A percentile compares a stretch with the other conserved stretches of the same genome.
These are phyloP conservation scores for Prorops nasuta DNA, from an alignment of 1,140 invertebrate species.

Conservation along the genomic window DNA sequence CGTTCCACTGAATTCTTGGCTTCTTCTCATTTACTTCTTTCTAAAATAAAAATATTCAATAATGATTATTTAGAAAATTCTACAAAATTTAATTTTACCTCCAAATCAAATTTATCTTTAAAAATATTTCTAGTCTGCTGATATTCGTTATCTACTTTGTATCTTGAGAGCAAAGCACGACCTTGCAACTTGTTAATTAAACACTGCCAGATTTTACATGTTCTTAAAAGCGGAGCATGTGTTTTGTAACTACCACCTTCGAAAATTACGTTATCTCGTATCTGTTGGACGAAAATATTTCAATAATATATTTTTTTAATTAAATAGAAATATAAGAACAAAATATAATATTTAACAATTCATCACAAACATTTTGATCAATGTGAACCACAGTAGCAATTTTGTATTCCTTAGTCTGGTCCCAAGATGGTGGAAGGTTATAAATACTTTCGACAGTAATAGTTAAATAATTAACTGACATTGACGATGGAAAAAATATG, in stretches of 20 bases:
- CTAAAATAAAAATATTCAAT: slow-evolving; percentile 17
- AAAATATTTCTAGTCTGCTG: slow-evolving; percentile 19
- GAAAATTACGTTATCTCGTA: slow-evolving; percentile 23
- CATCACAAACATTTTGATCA: slow-evolving; percentile 20
- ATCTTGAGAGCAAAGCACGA: slow-evolving; percentile 33
- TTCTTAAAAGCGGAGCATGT: too few relatives aligned
- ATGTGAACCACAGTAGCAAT: slow-evolving; percentile 24
- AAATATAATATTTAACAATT: too few relatives aligned
- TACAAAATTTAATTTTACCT: slow-evolving; percentile 19
- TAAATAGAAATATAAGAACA: too few relatives aligned
- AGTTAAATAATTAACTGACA: slow-evolving; percentile 24
- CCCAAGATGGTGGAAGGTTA: slow-evolving; percentile 26
- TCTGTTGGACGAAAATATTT: slow-evolving; percentile 14
- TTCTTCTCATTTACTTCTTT: slow-evolving; percentile 11
- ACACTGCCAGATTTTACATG: too few relatives aligned
- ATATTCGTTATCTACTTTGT: slow-evolving; percentile 28
- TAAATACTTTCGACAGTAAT: slow-evolving; percentile 38
- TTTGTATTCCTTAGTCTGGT: slow-evolving; percentile 23
- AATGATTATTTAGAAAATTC: not conserved
- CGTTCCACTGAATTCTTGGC: slow-evolving; percentile 40
- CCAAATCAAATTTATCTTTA: slow-evolving; percentile 20
- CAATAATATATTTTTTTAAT: too few relatives aligned
- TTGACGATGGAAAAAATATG: slow-evolving; percentile 9
- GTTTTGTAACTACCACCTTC: too few relatives aligned
- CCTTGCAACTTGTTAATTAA: slow-evolving; percentile 28